Base-by-base conservation (phyloP, 92 coral and sea anemone genomes). In the Anthopleura xanthogrammica region DNA sequence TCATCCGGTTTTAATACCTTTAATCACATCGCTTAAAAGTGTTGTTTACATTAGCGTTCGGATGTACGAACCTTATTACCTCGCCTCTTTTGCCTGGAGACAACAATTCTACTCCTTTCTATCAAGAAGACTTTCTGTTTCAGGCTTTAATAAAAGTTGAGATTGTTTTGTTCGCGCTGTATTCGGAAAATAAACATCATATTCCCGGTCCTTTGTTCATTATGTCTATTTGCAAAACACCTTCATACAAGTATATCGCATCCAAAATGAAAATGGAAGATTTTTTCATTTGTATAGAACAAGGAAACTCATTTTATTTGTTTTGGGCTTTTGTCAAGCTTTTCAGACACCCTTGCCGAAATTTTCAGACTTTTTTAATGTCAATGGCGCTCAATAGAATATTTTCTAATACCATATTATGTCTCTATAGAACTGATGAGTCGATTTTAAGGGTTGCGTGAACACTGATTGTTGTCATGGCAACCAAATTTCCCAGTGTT, bases 1-100 rank as follows among this genome's bases (percentile, higher is more conserved):
- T n/a, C 70, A 62, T 62, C 70, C 70, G 70, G 70, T 62, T 8
- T 62, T 62, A 62, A 62, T 62, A 62, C 29, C 70, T 62, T 20
- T 20, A 23, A 62, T 62, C 24, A 23, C 14, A 62, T 62, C 12
- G 70, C 12, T 62, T 62, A 12, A 11, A 62, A 62, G 29, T 16
- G 12, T 20, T 62, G 39, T 62, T 62, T 62, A 62, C 70, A 20
- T 62, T 62, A n/a, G 29, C 29, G 10, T 20, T 62, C 70, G 29
- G 29, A 62, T 20, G 7, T 20, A 62, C 70, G 29, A 62, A 7
- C 70, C 0, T 29, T 29, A 29, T 29, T 29, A 1, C 36, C 70
- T 19, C 17, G 64, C 64, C 5, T 62, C 7, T 23, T 62, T 20
- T 20, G 11, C 2, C 70, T 46, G 36, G 70, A 20, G 29, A 62